Conservation (phyloP, 2,888 invertebrate genomes). For the Cosmopolites sordidus region DNA sequence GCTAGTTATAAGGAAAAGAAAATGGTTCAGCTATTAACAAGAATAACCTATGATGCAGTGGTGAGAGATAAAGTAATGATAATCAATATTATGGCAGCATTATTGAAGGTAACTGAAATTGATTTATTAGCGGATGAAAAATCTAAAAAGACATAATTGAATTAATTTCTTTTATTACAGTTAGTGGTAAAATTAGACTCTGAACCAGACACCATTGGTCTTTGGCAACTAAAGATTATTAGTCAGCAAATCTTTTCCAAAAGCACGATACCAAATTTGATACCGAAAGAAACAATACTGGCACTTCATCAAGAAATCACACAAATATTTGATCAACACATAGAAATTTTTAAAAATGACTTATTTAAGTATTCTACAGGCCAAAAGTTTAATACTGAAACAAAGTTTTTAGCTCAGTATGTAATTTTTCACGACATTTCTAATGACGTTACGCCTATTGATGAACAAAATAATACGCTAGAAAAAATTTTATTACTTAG, state of each 20-base stretch:
- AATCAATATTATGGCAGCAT: slow-evolving; percentile 66
- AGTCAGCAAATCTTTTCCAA: slow-evolving; percentile 51
- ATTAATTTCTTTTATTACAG: slow-evolving; percentile 31
- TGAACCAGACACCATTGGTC: slow-evolving; percentile 55
- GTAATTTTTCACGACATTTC: slow-evolving; percentile 59
- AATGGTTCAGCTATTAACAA: slow-evolving; percentile 59
- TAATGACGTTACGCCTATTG: slow-evolving; percentile 34
- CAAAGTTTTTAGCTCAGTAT: slow-evolving; percentile 51
- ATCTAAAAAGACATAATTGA: too few species aligned
- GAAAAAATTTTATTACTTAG: slow-evolving; percentile 34
- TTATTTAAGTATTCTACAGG: slow-evolving; percentile 52
- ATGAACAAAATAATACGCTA: slow-evolving; percentile 38
- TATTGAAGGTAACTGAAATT: slow-evolving; percentile 59
- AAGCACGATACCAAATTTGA: slow-evolving; percentile 47
- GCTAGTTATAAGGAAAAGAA: slow-evolving; percentile 46
- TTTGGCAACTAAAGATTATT: slow-evolving; percentile 72
- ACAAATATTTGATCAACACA: slow-evolving; percentile 55
- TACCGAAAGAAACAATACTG: slow-evolving; percentile 59
- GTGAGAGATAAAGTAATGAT: slow-evolving; percentile 74
- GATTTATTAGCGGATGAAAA: background rate
- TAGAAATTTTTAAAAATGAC: slow-evolving; percentile 36
- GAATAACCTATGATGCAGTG: slow-evolving; percentile 75
- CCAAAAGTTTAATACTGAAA: slow-evolving; percentile 46
- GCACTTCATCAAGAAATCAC: slow-evolving; percentile 58
- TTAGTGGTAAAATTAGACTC: slow-evolving; percentile 38